Percentiles rank a stretch among this genome's conserved stretches.
phyloP scores from a whole-genome alignment of 2,113 vertebrate species.

The Serinus canaria region DNA sequence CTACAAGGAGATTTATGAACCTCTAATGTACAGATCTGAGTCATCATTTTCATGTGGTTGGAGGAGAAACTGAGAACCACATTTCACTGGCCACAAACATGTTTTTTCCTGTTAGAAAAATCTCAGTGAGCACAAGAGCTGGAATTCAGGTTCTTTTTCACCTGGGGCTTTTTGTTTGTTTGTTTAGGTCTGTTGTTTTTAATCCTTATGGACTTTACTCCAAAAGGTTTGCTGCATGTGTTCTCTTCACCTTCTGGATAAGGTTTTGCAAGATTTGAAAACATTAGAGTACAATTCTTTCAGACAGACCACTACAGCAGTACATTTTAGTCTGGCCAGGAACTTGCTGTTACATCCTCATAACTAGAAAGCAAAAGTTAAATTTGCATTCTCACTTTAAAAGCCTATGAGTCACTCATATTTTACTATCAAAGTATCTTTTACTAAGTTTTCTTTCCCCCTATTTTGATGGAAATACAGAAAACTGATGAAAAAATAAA shows the following conservation, averaged over 20 bases:
- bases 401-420: not conserved
- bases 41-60: not conserved
- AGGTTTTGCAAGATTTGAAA: not conserved
- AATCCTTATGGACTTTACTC: not conserved
- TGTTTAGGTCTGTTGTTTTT: not conserved
- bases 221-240: not conserved
- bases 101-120: not conserved
- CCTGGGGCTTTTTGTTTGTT: not conserved
- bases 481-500: not conserved
- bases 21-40: not conserved
- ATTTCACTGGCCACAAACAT: not conserved
- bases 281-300: not conserved
- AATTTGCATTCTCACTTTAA: not conserved
- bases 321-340: not conserved
- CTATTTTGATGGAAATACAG: not conserved
- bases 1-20: not conserved
- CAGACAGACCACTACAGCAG: not conserved
- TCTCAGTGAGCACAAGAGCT: not conserved
- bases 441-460: not conserved
- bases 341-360: not conserved
- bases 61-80: not conserved
- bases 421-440: not conserved
- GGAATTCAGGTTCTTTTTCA: not conserved
- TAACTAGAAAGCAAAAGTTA: not conserved
- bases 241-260: not conserved